phyloP scores from a whole-genome alignment of 2,113 vertebrate species.

The Chaetops frenatus region DNA sequence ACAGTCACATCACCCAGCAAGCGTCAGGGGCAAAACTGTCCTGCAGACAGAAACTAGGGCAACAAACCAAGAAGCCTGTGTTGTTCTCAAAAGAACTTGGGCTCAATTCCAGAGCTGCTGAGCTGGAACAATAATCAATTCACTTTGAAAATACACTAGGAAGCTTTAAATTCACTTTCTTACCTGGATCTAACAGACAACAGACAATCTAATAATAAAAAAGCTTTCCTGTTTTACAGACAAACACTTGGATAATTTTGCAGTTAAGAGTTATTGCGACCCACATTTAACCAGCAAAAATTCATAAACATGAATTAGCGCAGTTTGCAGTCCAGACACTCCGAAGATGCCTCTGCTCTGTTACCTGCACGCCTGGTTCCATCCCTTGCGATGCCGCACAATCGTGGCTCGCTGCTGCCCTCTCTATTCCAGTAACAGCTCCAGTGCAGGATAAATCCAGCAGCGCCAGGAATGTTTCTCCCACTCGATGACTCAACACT shows the following conservation, averaged over 20 bases:
- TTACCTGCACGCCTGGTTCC: neutral
- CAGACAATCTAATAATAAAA: neutral
- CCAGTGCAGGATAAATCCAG: neutral
- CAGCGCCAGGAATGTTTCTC: neutral
- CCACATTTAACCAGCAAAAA: neutral
- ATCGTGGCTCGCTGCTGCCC: neutral
- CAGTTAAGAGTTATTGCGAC: neutral
- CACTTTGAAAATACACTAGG: neutral
- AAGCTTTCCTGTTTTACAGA: neutral
- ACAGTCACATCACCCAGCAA: neutral
- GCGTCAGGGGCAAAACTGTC: neutral
- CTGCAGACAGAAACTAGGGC: neutral
- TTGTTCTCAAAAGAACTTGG: neutral
- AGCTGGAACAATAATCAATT: neutral
- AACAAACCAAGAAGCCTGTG: fast-evolving
- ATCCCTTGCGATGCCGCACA: fast-evolving
- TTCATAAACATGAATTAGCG: neutral
- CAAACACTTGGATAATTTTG: neutral
- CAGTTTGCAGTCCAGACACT: neutral
- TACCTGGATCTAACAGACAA: neutral
- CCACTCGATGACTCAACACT: neutral
- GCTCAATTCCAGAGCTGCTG: neutral
- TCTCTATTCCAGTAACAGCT: neutral
- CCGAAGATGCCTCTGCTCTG: neutral
- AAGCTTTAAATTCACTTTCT: neutral